Conservation (phyloP, 1,140 invertebrate genomes). For the Drusus annulatus region DNA sequence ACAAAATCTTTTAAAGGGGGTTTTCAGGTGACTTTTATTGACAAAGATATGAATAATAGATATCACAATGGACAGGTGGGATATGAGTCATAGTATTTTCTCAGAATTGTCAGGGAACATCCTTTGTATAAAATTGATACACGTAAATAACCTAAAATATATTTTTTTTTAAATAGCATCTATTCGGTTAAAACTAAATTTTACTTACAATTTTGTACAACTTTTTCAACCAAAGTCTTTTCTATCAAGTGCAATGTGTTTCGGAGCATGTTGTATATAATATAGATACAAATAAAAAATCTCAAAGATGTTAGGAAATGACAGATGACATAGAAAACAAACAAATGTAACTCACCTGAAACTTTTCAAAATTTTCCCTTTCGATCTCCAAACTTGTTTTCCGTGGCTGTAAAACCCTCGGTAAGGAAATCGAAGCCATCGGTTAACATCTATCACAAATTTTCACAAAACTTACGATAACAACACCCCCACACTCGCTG, state of each 20-base stretch:
- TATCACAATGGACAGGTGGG: too few species aligned
- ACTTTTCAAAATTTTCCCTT: slow-evolving; percentile 83
- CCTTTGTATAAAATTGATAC: too few species aligned
- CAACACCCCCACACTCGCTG: slow-evolving; percentile 26
- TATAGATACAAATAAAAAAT: slow-evolving; percentile 17
- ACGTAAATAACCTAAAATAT: too few species aligned
- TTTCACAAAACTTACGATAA: slow-evolving; percentile 35
- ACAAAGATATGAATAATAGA: too few species aligned
- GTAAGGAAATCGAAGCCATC: slow-evolving; percentile 82
- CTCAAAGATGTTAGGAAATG: slow-evolving; percentile 19
- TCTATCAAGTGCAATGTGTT: background rate
- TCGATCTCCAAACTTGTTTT: slow-evolving; percentile 83
- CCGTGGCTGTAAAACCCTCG: slow-evolving; percentile 79
- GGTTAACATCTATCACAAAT: slow-evolving; percentile 46
- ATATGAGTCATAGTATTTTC: too few species aligned
- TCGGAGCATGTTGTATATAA: background rate
- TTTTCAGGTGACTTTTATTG: too few species aligned
- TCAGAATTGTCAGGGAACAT: too few species aligned
- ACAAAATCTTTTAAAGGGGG: too few species aligned
- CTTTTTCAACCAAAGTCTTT: background rate
- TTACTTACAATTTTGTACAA: too few species aligned
- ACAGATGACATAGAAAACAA: slow-evolving; percentile 36
- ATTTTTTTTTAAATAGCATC: too few species aligned
- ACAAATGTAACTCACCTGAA: slow-evolving; percentile 73
- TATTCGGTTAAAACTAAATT: too few species aligned